Conservation (phyloP, 2,797 vertebrate genomes). For the Neomorphus geoffroyi region DNA sequence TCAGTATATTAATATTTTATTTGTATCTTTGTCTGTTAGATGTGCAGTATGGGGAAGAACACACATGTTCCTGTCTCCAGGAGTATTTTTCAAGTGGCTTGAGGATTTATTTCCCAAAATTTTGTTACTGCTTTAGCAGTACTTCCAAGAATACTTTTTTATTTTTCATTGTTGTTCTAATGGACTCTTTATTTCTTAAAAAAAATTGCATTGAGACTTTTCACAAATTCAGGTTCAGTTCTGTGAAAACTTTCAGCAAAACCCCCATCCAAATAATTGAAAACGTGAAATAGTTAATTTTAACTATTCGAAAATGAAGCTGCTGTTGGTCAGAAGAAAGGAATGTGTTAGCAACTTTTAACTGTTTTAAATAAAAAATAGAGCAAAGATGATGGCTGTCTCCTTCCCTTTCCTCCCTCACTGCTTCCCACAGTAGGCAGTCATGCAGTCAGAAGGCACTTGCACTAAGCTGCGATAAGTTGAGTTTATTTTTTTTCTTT, state of each 20-base stretch:
- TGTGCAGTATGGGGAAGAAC: background rate
- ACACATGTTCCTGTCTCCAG: background rate
- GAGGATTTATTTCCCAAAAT: background rate
- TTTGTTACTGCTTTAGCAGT: background rate
- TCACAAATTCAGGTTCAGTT: background rate
- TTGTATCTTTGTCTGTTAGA: background rate
- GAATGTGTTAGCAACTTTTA: background rate
- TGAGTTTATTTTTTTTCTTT: background rate
- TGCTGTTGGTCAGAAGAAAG: background rate
- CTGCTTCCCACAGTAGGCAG: background rate
- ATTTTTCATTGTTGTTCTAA: background rate
- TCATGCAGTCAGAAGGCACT: rapidly evolving
- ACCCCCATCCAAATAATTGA: background rate
- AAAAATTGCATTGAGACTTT: background rate
- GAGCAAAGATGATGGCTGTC: background rate
- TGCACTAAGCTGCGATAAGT: background rate
- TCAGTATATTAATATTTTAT: background rate
- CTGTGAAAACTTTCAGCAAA: background rate
- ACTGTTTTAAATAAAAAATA: background rate
- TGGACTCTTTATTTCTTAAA: background rate
- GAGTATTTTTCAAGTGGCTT: background rate
- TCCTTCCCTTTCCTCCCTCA: background rate
- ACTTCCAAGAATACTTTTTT: background rate
- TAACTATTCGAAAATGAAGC: background rate
- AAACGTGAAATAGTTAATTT: slow-evolving; percentile 1